A percentile compares a stretch with the other conserved stretches of the same genome.
Evolutionary conservation across 2,113 vertebrate species (phyloP).

Genomic region (Melanerpes aurifrons): DNA sequence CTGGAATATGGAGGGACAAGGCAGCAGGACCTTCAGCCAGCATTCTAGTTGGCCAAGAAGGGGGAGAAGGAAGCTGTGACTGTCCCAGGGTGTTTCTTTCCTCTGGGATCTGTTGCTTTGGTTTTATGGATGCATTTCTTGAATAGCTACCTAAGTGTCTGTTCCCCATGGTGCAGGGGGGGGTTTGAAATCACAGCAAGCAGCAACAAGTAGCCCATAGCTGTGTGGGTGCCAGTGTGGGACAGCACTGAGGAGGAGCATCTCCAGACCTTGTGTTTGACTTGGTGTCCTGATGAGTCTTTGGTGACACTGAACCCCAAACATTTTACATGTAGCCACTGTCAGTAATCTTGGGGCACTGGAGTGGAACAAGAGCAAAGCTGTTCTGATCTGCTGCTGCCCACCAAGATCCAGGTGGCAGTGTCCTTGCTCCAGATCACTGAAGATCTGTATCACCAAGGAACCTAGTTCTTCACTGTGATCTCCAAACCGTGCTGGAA

Average conservation of each 20-base stretch:
- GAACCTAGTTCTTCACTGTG: neutral
- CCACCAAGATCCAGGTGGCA: fast-evolving
- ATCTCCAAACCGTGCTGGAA: neutral
- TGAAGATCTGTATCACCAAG: neutral
- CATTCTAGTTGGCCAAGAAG: neutral
- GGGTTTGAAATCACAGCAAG: neutral
- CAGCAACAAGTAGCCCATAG: fast-evolving
- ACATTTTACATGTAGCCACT: neutral
- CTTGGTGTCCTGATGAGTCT: neutral
- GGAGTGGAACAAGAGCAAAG: fast-evolving
- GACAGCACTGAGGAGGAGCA: fast-evolving
- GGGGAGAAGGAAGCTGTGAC: fast-evolving
- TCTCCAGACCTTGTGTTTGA: neutral
- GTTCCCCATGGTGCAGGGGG: fast-evolving
- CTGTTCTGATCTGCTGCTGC: neutral
- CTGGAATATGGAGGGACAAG: neutral
- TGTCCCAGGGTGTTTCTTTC: neutral
- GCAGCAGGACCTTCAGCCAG: fast-evolving
- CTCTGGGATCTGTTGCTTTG: neutral
- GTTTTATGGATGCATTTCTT: fast-evolving
- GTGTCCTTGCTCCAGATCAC: neutral
- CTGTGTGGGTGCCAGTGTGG: fast-evolving
- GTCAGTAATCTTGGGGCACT: neutral
- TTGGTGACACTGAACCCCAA: fast-evolving
- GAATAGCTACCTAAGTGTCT: neutral